These are phyloP conservation scores for Zaprionus kolodkinae DNA, from an alignment of 1,140 invertebrate genomes.

Conservation along the genomic window DNA sequence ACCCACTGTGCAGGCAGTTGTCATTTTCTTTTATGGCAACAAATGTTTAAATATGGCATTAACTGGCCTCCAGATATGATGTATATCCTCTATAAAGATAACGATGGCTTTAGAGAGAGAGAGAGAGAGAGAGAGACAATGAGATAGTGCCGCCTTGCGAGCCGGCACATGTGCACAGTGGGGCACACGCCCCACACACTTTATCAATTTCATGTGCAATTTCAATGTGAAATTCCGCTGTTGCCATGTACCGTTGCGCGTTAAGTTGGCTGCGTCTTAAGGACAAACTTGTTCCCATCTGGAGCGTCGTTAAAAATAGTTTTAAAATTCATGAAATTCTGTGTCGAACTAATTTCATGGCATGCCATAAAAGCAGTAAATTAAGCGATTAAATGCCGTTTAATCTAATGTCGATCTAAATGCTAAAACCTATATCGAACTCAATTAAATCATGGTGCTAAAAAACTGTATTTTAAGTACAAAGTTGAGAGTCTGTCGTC, in stretches of 20 bases:
- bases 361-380: conserved; percentile 1
- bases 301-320: background rate
- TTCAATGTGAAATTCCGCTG: background rate
- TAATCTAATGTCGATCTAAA: conserved; percentile 10
- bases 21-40: conserved; percentile 21
- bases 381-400: background rate
- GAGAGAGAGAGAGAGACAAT: too few relatives aligned
- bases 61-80: conserved; percentile 22
- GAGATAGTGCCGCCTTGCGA: conserved; percentile 20
- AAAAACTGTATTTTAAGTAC: conserved; percentile 25
- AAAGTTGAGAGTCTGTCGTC: conserved; percentile 50
- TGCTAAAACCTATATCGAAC: conserved; percentile 27
- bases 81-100: conserved; percentile 34
- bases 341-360: conserved; percentile 3
- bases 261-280: background rate
- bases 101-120: conserved; percentile 21
- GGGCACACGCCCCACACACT: background rate
- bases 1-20: conserved; percentile 17
- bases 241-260: background rate
- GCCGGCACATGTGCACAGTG: conserved; percentile 37
- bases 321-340: conserved; percentile 6
- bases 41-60: conserved; percentile 34
- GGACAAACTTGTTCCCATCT: background rate
- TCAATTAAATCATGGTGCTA: conserved; percentile 32
- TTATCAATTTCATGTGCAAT: conserved; percentile 3